Percentiles rank a stretch among this genome's conserved stretches.
Evolutionary conservation across 1,140 invertebrate species (phyloP).

Genomic region (Cataglyphis hispanica): DNA sequence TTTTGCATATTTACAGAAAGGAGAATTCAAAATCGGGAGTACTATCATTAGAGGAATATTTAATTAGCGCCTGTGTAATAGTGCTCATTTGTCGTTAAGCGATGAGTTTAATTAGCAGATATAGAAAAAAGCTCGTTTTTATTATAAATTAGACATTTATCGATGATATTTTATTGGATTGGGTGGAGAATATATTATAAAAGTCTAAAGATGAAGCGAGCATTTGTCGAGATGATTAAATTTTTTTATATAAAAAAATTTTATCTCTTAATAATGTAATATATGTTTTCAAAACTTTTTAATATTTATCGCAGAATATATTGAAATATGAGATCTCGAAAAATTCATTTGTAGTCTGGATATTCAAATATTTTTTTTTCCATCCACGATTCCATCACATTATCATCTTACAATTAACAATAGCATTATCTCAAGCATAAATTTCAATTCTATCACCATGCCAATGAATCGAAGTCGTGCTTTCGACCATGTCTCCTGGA

Average conservation of each 20-base stretch:
- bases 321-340: neutral
- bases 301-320: neutral
- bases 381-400: neutral
- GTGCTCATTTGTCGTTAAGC: neutral
- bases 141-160: neutral
- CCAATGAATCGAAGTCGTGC: neutral
- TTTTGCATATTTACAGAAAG: slow-evolving; percentile 21
- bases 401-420: neutral
- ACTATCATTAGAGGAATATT: slow-evolving; percentile 2
- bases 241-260: neutral
- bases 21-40: neutral
- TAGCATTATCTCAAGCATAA: neutral
- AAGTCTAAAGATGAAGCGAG: no score
- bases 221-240: no score
- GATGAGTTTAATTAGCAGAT: neutral
- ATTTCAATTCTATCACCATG: neutral
- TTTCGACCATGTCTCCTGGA: neutral
- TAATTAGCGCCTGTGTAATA: slow-evolving; percentile 21
- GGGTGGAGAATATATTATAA: neutral
- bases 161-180: neutral
- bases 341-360: neutral
- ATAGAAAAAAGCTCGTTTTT: neutral
- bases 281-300: neutral
- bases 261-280: neutral
- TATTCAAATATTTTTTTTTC: neutral